phyloP scores from a whole-genome alignment of 2,113 vertebrate species.

The Cariama cristata region DNA sequence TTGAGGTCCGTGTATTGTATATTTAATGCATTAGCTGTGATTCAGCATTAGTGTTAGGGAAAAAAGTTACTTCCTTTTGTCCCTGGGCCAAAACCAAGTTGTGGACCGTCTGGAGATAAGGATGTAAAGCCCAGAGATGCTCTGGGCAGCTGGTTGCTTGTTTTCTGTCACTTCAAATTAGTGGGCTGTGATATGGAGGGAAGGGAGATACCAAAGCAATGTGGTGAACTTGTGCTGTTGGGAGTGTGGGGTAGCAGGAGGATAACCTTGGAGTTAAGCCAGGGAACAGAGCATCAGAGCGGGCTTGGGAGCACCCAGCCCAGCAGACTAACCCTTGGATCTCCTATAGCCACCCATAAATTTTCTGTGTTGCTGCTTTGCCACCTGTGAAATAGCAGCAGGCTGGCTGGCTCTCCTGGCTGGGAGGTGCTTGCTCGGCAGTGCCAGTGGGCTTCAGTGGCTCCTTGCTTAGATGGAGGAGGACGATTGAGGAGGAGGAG shows the following conservation, averaged over 20 bases:
- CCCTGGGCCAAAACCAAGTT: neutral
- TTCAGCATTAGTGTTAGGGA: neutral
- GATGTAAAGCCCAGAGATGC: neutral
- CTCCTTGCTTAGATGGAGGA: neutral
- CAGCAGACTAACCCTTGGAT: neutral
- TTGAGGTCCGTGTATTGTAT: neutral
- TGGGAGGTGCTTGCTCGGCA: neutral
- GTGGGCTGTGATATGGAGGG: neutral
- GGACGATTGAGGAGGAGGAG: neutral
- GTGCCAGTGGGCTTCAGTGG: neutral
- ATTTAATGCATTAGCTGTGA: neutral
- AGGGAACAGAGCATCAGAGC: neutral
- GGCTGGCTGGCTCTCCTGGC: neutral
- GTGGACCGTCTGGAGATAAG: neutral
- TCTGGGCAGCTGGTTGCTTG: neutral
- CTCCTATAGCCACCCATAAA: neutral
- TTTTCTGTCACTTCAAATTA: neutral
- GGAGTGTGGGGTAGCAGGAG: neutral
- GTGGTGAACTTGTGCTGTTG: neutral
- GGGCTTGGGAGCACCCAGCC: accelerated
- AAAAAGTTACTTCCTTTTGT: neutral
- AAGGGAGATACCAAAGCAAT: neutral
- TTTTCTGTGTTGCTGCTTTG: neutral
- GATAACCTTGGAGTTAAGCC: neutral
- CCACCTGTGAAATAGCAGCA: neutral